phyloP scores from a whole-genome alignment of 2,888 invertebrate genomes.

The Melitaea athalia region DNA sequence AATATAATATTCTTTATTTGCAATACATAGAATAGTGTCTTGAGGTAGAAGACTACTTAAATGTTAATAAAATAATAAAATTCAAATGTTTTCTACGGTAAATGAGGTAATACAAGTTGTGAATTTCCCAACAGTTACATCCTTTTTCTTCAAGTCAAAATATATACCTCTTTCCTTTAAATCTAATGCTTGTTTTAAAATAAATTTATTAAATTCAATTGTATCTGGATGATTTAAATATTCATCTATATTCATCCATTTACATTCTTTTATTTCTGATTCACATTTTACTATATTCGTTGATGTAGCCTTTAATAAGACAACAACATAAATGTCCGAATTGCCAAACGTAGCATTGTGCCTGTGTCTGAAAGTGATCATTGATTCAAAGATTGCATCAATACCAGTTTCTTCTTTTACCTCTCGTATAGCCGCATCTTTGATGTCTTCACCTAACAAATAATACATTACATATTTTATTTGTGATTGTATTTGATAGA shows the following conservation, averaged over 20 bases:
- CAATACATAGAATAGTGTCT: too few species aligned
- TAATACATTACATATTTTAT: background rate
- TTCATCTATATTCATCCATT: constrained; percentile 92
- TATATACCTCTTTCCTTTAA: constrained; percentile 83
- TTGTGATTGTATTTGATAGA: too few species aligned
- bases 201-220: constrained; percentile 86
- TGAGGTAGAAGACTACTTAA: background rate
- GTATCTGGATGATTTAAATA: constrained; percentile 87
- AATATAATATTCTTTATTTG: too few species aligned
- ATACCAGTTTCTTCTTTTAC: constrained; percentile 96
- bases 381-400: constrained; percentile 86
- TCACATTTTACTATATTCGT: constrained; percentile 86
- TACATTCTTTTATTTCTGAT: constrained; percentile 88
- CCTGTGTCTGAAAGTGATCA: constrained; percentile 90
- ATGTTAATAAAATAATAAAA: background rate
- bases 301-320: constrained; percentile 86
- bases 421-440: constrained; percentile 91
- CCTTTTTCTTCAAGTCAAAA: constrained; percentile 80
- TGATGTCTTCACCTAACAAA: constrained; percentile 88
- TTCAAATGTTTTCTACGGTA: constrained; percentile 58
- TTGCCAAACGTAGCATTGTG: constrained; percentile 90
- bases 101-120: constrained; percentile 65
- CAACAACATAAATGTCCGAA: constrained; percentile 93
- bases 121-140: constrained; percentile 54
- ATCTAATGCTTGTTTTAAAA: constrained; percentile 86